phyloP scores from a whole-genome alignment of 2,888 invertebrate genomes.

The Galerucella calmariensis region DNA sequence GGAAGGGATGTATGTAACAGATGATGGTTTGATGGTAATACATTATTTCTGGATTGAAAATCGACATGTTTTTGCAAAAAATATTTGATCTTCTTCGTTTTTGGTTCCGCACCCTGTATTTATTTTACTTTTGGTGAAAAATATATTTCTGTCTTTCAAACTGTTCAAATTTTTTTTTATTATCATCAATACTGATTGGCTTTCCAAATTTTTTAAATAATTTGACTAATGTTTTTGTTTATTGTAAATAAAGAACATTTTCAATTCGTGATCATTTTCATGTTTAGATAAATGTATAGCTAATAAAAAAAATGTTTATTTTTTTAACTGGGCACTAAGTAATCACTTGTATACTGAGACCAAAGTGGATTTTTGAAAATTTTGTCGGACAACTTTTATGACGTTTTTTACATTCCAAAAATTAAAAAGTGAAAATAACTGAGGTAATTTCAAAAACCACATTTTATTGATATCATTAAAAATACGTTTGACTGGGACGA shows the following conservation, averaged over 20 bases:
- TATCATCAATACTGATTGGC: conserved; percentile 22
- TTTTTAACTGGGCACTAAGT: conserved; percentile 40
- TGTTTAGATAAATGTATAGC: conserved; percentile 38
- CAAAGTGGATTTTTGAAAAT: conserved; percentile 20
- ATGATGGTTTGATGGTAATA: too few species aligned
- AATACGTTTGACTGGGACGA: neutral
- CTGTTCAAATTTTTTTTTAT: neutral
- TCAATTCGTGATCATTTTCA: conserved; percentile 36
- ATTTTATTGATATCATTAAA: conserved; percentile 20
- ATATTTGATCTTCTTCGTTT: too few species aligned
- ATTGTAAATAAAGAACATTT: conserved; percentile 41
- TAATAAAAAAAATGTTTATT: conserved; percentile 41
- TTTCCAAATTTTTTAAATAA: conserved; percentile 26
- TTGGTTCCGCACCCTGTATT: too few species aligned
- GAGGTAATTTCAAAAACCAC: conserved; percentile 20
- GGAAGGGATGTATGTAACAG: too few species aligned
- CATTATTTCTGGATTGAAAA: too few species aligned
- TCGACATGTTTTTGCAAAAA: too few species aligned
- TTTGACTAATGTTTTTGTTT: conserved; percentile 30
- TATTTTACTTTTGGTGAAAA: too few species aligned
- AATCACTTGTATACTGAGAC: conserved; percentile 24
- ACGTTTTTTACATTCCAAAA: conserved; percentile 17
- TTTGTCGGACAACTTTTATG: neutral
- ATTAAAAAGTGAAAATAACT: conserved; percentile 24
- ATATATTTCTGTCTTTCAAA: conserved; percentile 15